Evolutionary conservation across 2,888 invertebrate species (phyloP).

Genomic region (Drosophila ustulata): DNA sequence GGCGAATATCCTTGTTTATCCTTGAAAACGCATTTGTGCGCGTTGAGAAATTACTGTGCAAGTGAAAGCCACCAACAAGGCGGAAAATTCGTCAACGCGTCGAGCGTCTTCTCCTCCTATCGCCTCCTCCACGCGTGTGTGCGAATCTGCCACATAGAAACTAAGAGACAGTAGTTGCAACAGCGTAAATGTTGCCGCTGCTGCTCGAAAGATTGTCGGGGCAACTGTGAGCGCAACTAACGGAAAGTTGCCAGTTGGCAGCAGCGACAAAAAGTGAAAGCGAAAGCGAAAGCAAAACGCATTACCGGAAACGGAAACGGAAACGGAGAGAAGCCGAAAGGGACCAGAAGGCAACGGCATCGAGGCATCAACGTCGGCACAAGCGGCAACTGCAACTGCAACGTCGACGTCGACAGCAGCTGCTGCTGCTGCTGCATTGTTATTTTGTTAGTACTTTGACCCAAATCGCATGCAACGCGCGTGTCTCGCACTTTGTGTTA

Average conservation of each 20-base stretch:
- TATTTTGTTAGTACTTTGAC: constrained; percentile 72
- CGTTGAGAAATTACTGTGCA: constrained; percentile 42
- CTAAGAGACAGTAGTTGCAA: constrained; percentile 2
- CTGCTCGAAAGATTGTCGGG: constrained; percentile 37
- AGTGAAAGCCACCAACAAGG: constrained; percentile 51
- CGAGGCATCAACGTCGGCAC: constrained; percentile 8
- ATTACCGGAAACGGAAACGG: constrained; percentile 24
- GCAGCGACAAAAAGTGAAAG: constrained; percentile 45
- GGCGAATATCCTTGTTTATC: constrained; percentile 52
- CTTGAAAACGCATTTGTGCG: constrained; percentile 52
- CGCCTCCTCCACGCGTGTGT: background rate
- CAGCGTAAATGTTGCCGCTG: constrained; percentile 35
- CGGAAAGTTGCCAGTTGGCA: constrained; percentile 46
- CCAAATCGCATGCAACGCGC: constrained; percentile 62
- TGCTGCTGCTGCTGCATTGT: constrained; percentile 64
- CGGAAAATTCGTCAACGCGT: constrained; percentile 44
- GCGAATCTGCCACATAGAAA: constrained; percentile 3
- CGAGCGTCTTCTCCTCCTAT: constrained; percentile 5
- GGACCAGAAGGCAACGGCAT: constrained; percentile 26
- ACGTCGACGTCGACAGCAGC: constrained; percentile 14
- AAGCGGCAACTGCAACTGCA: constrained; percentile 24
- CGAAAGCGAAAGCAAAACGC: constrained; percentile 54
- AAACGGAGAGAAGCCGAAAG: constrained; percentile 24
- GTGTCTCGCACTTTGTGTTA: constrained; percentile 10
- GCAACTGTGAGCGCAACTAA: constrained; percentile 44